These are phyloP conservation scores for Epirrita christyi DNA, from an alignment of 2,888 invertebrate species.

Conservation along the genomic window DNA sequence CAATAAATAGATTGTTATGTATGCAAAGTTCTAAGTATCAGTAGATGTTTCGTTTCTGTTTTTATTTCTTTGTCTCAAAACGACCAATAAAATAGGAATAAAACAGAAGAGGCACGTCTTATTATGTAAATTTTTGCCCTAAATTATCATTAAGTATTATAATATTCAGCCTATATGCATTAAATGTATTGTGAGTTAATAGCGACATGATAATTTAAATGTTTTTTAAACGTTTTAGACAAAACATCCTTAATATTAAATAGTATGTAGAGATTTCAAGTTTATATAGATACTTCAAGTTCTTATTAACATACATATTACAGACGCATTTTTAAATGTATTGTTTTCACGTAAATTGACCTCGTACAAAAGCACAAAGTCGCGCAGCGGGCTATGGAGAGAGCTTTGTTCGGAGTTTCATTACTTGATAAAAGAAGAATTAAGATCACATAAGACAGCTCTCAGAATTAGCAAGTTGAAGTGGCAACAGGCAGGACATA, in stretches of 20 bases:
- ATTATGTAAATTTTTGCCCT: slow-evolving; percentile 46
- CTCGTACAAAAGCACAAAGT: too few relatives aligned
- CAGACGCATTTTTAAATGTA: too few relatives aligned
- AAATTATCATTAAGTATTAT: slow-evolving; percentile 42
- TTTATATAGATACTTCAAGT: not conserved
- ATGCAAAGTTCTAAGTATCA: too few relatives aligned
- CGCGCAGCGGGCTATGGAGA: too few relatives aligned
- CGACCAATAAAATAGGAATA: slow-evolving; percentile 18
- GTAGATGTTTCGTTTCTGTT: not conserved
- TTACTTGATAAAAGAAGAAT: too few relatives aligned
- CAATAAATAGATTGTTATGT: too few relatives aligned
- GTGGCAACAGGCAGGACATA: too few relatives aligned
- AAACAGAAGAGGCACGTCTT: slow-evolving; percentile 31
- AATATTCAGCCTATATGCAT: slow-evolving; percentile 45
- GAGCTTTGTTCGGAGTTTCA: too few relatives aligned
- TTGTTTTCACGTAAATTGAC: too few relatives aligned
- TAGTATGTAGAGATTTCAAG: not conserved
- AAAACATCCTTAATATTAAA: slow-evolving; percentile 16
- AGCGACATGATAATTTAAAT: slow-evolving; percentile 27
- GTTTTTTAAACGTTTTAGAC: slow-evolving; percentile 29
- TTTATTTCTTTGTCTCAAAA: slow-evolving; percentile 4
- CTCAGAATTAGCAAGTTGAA: too few relatives aligned
- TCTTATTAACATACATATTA: too few relatives aligned
- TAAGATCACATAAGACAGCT: too few relatives aligned
- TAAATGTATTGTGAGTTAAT: slow-evolving; percentile 42